A percentile compares a stretch with the other conserved stretches of the same genome.
phyloP scores from a whole-genome alignment of 2,888 invertebrate genomes.

The Ferdinandea cuprea region DNA sequence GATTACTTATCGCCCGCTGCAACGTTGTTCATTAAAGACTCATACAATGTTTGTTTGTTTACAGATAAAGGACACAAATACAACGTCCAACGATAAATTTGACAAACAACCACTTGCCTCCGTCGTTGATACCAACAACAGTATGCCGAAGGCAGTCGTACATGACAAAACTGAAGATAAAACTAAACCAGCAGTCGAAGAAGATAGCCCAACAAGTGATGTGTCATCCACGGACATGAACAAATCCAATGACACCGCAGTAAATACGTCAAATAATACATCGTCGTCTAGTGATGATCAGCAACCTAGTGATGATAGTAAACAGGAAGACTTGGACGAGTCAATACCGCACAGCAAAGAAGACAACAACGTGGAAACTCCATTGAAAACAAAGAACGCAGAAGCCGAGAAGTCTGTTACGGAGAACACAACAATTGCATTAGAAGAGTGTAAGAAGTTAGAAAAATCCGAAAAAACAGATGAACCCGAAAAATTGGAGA shows the following conservation, averaged over 20 bases:
- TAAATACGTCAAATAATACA: slow-evolving; percentile 48
- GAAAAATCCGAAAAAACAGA: slow-evolving; percentile 49
- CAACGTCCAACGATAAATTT: slow-evolving; percentile 27
- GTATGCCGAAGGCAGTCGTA: slow-evolving; percentile 1
- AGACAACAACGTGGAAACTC: neutral
- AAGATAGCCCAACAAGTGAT: slow-evolving; percentile 59
- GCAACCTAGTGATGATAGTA: slow-evolving; percentile 1
- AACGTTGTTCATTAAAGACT: neutral
- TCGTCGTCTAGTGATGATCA: slow-evolving; percentile 54
- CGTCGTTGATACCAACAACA: slow-evolving; percentile 19
- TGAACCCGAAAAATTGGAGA: slow-evolving; percentile 33
- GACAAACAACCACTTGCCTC: slow-evolving; percentile 26
- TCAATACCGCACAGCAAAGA: slow-evolving; percentile 6
- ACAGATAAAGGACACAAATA: slow-evolving; percentile 33
- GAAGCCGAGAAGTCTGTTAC: neutral
- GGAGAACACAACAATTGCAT: neutral
- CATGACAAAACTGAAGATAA: slow-evolving; percentile 53
- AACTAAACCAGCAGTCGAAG: slow-evolving; percentile 29
- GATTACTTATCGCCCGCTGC: neutral
- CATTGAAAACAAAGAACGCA: neutral
- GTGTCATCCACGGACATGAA: slow-evolving; percentile 51
- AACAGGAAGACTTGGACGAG: slow-evolving; percentile 12
- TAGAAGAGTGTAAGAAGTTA: slow-evolving; percentile 9
- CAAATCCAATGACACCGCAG: slow-evolving; percentile 57
- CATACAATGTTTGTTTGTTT: neutral